A percentile compares a stretch with the other conserved stretches of the same genome.
These are phyloP conservation scores for Microtus richardsoni DNA, from an alignment of 2,113 vertebrate species.

Conservation along the genomic window DNA sequence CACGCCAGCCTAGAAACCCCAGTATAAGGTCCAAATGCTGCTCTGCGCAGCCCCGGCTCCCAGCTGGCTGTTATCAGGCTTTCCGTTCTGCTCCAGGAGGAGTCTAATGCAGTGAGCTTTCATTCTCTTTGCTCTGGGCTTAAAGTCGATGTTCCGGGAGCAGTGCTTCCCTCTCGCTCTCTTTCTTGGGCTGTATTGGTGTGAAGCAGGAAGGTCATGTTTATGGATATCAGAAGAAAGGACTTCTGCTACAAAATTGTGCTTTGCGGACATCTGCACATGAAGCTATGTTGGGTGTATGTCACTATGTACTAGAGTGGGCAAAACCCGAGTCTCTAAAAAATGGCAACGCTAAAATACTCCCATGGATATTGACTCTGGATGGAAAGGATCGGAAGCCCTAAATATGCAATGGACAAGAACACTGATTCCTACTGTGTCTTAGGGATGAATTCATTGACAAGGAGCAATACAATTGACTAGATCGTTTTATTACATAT, in stretches of 20 bases:
- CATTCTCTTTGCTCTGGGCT: conserved; percentile 50
- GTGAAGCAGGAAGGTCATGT: conserved; percentile 57
- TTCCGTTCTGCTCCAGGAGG: conserved; percentile 56
- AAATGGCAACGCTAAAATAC: conserved; percentile 32
- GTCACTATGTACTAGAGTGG: not conserved
- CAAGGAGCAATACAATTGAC: conserved; percentile 10
- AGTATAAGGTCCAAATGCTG: conserved; percentile 61
- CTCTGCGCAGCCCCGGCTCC: conserved; percentile 51
- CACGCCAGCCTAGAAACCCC: conserved; percentile 65
- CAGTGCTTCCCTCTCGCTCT: not conserved
- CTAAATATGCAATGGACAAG: not conserved
- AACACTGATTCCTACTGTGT: not conserved
- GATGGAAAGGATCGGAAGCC: not conserved
- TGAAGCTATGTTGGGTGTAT: conserved; percentile 17
- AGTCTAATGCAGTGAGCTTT: conserved; percentile 18
- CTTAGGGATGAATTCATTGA: not conserved
- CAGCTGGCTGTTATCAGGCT: conserved; percentile 50
- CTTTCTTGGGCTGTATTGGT: not conserved
- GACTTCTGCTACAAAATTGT: conserved; percentile 13
- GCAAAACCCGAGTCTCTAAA: not conserved
- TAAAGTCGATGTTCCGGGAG: not conserved
- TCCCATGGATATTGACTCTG: not conserved
- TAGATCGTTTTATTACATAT: not conserved
- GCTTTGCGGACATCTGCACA: conserved; percentile 26
- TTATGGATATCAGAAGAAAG: conserved; percentile 54